A percentile compares a stretch with the other conserved stretches of the same genome.
Conservation (phyloP, 2,888 invertebrate species). For the Nineta flava region DNA sequence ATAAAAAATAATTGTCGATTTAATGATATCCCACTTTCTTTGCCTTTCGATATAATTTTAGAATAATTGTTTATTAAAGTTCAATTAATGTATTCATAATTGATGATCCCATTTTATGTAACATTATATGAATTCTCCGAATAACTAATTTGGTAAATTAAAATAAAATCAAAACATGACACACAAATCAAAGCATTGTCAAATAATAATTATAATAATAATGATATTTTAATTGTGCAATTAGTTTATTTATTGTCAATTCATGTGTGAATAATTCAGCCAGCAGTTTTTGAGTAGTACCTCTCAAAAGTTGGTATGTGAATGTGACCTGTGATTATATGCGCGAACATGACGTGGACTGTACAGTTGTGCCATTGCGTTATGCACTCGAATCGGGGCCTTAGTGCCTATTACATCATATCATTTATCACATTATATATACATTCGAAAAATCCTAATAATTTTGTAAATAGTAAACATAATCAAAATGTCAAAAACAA, state of each 20-base stretch:
- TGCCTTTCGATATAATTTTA: too few species aligned
- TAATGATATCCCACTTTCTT: too few species aligned
- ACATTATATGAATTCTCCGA: background rate
- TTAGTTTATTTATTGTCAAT: background rate
- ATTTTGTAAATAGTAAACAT: too few species aligned
- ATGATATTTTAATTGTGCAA: background rate
- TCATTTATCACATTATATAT: background rate
- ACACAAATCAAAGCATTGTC: background rate
- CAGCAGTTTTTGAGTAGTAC: background rate
- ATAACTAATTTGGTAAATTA: background rate
- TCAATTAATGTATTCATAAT: too few species aligned
- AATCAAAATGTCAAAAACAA: background rate
- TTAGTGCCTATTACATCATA: background rate
- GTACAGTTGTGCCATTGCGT: background rate
- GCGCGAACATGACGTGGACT: slow-evolving; percentile 1
- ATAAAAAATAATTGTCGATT: too few species aligned
- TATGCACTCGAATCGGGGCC: background rate
- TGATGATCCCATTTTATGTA: too few species aligned
- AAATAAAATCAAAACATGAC: background rate
- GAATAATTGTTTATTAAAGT: too few species aligned
- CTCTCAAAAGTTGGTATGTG: slow-evolving; percentile 1
- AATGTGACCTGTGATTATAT: slow-evolving; percentile 1
- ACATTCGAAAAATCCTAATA: too few species aligned
- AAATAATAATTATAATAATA: background rate
- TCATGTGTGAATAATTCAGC: background rate